phyloP scores from a whole-genome alignment of 1,140 invertebrate genomes.

The Proctacanthus coquilletti region DNA sequence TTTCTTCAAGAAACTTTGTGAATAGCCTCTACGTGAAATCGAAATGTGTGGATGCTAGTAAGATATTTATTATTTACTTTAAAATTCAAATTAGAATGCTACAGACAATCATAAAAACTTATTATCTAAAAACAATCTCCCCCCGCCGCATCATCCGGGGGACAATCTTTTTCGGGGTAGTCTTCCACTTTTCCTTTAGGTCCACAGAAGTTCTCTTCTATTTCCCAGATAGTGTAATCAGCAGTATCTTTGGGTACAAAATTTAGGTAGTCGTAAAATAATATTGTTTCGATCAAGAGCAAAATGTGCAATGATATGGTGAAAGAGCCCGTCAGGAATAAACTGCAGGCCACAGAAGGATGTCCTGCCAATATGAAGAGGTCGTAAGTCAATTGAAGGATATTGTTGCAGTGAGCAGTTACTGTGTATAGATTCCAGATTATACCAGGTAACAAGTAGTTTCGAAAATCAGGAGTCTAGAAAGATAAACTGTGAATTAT shows the following conservation, averaged over 20 bases:
- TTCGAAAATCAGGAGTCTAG: conserved; percentile 1
- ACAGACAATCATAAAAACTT: too few relatives aligned
- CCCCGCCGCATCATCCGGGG: too few relatives aligned
- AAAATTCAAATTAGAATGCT: too few relatives aligned
- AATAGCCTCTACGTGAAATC: conserved; percentile 63
- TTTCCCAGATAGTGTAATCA: background rate
- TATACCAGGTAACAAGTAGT: conserved; percentile 7
- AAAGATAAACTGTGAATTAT: background rate
- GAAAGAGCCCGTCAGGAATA: conserved; percentile 8
- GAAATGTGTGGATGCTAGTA: conserved; percentile 78
- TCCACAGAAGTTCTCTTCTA: background rate
- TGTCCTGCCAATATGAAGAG: conserved; percentile 5
- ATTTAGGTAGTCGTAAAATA: conserved; percentile 10
- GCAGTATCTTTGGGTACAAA: conserved; percentile 1
- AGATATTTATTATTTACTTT: too few relatives aligned
- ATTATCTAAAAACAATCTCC: too few relatives aligned
- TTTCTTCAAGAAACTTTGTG: conserved; percentile 50
- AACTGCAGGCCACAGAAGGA: conserved; percentile 3
- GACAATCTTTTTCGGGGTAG: too few relatives aligned
- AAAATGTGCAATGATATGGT: conserved; percentile 6
- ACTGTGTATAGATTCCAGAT: conserved; percentile 9
- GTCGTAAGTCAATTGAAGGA: conserved; percentile 6
- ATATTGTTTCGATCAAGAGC: conserved; percentile 8
- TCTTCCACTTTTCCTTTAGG: too few relatives aligned
- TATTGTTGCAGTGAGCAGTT: conserved; percentile 5